Evolutionary conservation across 2,888 invertebrate species (phyloP).

Genomic region (Melinopterus prodromus): DNA sequence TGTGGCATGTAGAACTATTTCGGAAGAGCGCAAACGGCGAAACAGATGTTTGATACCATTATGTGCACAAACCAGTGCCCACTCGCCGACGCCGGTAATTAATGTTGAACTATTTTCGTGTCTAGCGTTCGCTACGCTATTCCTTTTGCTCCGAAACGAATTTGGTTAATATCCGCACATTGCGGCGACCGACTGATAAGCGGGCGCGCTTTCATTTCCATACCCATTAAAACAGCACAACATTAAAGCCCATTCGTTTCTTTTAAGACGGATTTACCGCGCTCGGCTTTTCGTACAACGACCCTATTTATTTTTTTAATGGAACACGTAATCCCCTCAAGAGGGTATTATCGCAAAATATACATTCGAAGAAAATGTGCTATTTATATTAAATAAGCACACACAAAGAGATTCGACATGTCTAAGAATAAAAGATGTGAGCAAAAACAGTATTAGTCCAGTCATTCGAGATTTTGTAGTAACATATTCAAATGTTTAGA

Average conservation of each 20-base stretch:
- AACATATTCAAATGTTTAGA: too few species aligned
- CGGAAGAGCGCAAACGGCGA: too few species aligned
- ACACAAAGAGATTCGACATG: too few species aligned
- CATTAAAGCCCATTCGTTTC: not conserved
- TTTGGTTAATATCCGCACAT: not conserved
- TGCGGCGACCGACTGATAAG: not conserved
- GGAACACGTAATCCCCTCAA: not conserved
- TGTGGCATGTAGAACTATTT: too few species aligned
- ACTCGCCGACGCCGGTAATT: too few species aligned
- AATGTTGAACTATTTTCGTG: not conserved
- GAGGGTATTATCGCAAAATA: not conserved
- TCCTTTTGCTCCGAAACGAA: not conserved
- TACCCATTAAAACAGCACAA: not conserved
- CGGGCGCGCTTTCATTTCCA: not conserved
- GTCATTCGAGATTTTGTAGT: too few species aligned
- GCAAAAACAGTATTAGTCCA: too few species aligned
- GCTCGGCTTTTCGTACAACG: not conserved
- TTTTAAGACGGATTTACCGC: not conserved
- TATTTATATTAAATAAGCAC: too few species aligned
- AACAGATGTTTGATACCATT: too few species aligned
- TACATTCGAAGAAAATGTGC: not conserved
- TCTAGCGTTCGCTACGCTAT: not conserved
- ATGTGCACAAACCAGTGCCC: too few species aligned
- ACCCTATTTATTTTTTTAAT: constrained; percentile 4
- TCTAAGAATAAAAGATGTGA: too few species aligned